Conservation (phyloP, 2,797 vertebrate genomes). For the Gallinago nigripennis region DNA sequence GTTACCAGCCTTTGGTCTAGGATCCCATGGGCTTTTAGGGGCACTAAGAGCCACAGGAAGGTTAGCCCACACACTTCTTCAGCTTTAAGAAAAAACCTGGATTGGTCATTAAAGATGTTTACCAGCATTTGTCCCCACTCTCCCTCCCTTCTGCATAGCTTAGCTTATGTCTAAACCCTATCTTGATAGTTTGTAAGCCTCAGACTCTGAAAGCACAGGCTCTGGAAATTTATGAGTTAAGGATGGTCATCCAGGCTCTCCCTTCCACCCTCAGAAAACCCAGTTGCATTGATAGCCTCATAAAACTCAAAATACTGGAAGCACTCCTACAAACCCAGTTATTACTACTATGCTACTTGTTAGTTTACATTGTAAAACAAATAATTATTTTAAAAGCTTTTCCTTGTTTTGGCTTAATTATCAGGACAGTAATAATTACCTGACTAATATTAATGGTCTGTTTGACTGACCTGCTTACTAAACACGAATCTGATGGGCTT, state of each 20-base stretch:
- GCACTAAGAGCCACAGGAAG: neutral
- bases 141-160: neutral
- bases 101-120: neutral
- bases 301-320: neutral
- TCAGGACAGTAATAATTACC: constrained; percentile 12
- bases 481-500: neutral
- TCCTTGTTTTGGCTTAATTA: constrained; percentile 10
- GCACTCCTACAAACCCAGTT: neutral
- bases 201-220: neutral
- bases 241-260: neutral
- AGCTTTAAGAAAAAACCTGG: neutral
- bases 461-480: neutral
- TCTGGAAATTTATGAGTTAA: neutral
- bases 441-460: neutral
- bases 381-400: neutral
- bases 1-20: neutral
- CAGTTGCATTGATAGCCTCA: neutral
- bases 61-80: neutral
- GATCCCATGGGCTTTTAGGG: neutral
- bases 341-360: neutral
- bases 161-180: neutral
- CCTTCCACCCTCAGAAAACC: neutral
- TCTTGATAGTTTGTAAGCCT: neutral
- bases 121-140: neutral
- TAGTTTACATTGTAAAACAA: neutral